Percentiles rank a stretch among this genome's conserved stretches.
phyloP scores from a whole-genome alignment of 1,140 invertebrate species.

The Bombus ignitus region DNA sequence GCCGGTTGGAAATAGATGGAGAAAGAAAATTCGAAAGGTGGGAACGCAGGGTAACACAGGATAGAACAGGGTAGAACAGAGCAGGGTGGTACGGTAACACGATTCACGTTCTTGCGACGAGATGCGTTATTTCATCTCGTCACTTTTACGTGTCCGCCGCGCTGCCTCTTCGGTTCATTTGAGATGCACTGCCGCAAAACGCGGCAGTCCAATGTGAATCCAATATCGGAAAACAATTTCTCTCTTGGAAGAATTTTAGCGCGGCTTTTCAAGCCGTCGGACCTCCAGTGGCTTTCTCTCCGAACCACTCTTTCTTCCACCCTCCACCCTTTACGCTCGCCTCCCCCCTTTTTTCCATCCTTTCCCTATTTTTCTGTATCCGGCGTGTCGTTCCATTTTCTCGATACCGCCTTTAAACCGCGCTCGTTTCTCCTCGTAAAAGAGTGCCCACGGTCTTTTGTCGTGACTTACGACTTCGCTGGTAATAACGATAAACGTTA shows the following conservation, averaged over 20 bases:
- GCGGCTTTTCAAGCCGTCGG: constrained; percentile 71
- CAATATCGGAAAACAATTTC: constrained; percentile 82
- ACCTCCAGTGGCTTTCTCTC: constrained; percentile 62
- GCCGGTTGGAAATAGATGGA: not conserved
- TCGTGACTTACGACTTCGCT: constrained; percentile 60
- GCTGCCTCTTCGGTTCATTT: constrained; percentile 69
- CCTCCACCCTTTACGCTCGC: not conserved
- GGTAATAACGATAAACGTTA: constrained; percentile 70
- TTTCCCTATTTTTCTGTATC: constrained; percentile 55
- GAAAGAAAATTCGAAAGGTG: constrained; percentile 26
- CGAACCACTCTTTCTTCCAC: constrained; percentile 42
- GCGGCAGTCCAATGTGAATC: constrained; percentile 75
- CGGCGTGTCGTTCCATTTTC: constrained; percentile 63
- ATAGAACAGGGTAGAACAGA: not conserved
- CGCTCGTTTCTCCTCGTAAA: constrained; percentile 67
- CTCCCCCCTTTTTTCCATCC: constrained; percentile 11
- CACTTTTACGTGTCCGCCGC: constrained; percentile 26
- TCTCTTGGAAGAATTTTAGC: constrained; percentile 76
- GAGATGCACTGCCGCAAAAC: constrained; percentile 72
- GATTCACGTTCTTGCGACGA: constrained; percentile 43
- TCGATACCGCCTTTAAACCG: constrained; percentile 68
- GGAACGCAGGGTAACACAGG: not conserved
- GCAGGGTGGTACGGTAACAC: not conserved
- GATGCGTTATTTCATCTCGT: constrained; percentile 53
- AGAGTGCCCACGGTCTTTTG: constrained; percentile 62